Base-by-base conservation (phyloP, 1,140 invertebrate species). In the Drosophila auraria region DNA sequence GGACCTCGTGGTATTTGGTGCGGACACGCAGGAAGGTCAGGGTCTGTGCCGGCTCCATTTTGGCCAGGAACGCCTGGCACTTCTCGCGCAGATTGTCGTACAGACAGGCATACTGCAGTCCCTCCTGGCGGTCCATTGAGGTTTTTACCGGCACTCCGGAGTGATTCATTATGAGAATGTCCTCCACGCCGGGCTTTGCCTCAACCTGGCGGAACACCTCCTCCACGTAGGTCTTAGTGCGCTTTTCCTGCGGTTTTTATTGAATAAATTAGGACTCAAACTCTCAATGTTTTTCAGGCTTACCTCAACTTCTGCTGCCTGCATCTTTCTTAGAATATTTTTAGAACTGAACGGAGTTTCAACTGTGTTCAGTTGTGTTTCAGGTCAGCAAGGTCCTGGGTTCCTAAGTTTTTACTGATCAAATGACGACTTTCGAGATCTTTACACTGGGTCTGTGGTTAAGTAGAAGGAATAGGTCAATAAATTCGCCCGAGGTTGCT, bases 21-120 rank as follows among this genome's bases (percentile, higher is more conserved):
- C 92, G 90, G 0, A 93, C 76, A 5, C 92, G 78, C n/a, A 93
- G 23, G 49, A 91, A 72, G 7, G 62, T 57, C 12, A 93, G 45
- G 7, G 66, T 56, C 33, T 92, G 78, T 0, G 71, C 54, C 2
- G 87, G 78, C 7, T 93, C 87, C 54, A 93, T 62, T 59, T 91
- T 83, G 11, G 71, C 54, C 2, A 93, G 58, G 38, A 82, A 80
- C 9, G 78, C 81, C 20, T 83, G 74, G 5, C 79, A 81, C 63
- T 93, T 93, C 12, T 93, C 83, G 4, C 80, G 76, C 20, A 93
- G 60, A 23, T 84, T 83, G 44, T 92, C 92, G 49, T 81, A 93
- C 4, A 92, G 70, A 12, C 92, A 92, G 61, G 87, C 82, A 70
- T 87, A 66, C 38, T 92, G 83, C 30, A 93, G 40, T 6, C 79